phyloP scores from a whole-genome alignment of 2,113 vertebrate genomes.

The Peromyscus polionotus region DNA sequence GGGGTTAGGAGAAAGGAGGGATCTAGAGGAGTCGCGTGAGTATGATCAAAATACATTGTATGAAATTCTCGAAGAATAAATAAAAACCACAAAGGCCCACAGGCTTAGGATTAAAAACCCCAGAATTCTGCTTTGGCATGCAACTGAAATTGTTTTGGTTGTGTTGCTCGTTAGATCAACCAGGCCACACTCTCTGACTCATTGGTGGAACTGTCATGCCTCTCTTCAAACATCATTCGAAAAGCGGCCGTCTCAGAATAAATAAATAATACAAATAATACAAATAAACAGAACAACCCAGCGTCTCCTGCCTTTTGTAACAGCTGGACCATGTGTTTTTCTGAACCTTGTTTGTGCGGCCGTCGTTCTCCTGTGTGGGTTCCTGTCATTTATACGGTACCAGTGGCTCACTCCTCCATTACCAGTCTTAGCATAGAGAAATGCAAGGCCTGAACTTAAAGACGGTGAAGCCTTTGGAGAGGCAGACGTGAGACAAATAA shows the following conservation, averaged over 20 bases:
- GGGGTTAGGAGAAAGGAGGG: background rate
- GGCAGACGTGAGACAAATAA: slow-evolving; percentile 16
- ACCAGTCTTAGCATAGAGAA: slow-evolving; percentile 7
- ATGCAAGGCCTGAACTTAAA: background rate
- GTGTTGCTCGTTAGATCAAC: slow-evolving; percentile 42
- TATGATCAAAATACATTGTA: background rate
- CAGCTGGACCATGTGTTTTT: slow-evolving; percentile 1
- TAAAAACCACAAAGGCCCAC: background rate
- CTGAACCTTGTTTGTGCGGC: background rate
- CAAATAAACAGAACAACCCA: background rate
- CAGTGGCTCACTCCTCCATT: slow-evolving; percentile 39
- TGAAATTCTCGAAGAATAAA: background rate
- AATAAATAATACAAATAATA: background rate
- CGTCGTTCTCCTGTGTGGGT: background rate
- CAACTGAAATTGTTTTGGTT: slow-evolving; percentile 53
- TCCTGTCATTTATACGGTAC: background rate
- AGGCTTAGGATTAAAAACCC: background rate
- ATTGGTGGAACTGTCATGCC: background rate
- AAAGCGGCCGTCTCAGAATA: background rate
- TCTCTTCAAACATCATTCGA: slow-evolving; percentile 9
- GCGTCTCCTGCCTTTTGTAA: background rate
- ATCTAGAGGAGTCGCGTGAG: background rate
- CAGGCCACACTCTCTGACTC: slow-evolving; percentile 15
- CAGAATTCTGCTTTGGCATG: slow-evolving; percentile 6
- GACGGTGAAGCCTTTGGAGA: background rate